These are phyloP conservation scores for Rhopalosiphum maidis DNA, from an alignment of 1,140 invertebrate species.

Conservation along the genomic window DNA sequence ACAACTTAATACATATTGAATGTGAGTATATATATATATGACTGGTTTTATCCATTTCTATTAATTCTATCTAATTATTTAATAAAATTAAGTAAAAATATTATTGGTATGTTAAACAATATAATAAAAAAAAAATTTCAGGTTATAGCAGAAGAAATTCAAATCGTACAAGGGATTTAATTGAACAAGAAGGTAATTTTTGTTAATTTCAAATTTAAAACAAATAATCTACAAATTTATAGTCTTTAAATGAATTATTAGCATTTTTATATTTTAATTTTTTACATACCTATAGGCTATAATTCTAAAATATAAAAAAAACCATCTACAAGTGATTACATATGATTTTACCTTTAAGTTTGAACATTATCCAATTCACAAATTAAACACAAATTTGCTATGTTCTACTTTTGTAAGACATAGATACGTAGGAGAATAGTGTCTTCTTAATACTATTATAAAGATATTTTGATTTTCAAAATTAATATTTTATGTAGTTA, in stretches of 20 bases:
- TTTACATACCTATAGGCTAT: not conserved
- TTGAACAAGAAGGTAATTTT: constrained; percentile 33
- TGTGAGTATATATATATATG: not conserved
- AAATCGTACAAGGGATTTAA: constrained; percentile 9
- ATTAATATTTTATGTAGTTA: not conserved
- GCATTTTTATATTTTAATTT: not conserved
- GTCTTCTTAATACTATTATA: not conserved
- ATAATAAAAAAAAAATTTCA: not conserved
- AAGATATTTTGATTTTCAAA: not conserved
- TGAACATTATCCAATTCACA: not conserved
- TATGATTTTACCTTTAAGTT: not conserved
- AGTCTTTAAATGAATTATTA: not conserved
- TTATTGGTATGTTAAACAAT: too few species aligned
- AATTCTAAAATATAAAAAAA: not conserved
- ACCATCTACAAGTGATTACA: not conserved
- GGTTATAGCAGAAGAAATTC: constrained; percentile 50
- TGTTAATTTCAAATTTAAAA: not conserved
- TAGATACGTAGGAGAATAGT: not conserved
- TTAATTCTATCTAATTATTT: not conserved
- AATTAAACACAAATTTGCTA: not conserved
- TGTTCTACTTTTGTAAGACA: not conserved
- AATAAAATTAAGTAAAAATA: not conserved
- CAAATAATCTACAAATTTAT: too few species aligned
- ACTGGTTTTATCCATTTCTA: not conserved
- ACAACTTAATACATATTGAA: not conserved